These are phyloP conservation scores for Eolophus roseicapilla DNA, from an alignment of 2,113 vertebrate species.

Conservation along the genomic window DNA sequence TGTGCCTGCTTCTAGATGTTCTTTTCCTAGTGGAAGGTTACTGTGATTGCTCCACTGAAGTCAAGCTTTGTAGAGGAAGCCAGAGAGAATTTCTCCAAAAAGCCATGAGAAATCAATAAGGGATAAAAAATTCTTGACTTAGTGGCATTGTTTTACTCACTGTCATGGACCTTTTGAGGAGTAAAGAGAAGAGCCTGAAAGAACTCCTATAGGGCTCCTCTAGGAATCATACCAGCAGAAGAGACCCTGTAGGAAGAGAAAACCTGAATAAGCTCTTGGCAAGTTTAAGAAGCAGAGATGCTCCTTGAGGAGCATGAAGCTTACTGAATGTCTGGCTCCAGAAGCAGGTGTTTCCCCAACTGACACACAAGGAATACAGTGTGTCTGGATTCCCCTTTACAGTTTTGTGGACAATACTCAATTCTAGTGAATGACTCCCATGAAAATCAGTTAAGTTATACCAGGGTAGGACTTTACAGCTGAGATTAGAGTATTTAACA, in stretches of 20 bases:
- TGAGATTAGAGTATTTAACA: neutral
- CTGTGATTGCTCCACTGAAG: neutral
- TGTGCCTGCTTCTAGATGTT: neutral
- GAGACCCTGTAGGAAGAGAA: neutral
- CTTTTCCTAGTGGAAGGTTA: neutral
- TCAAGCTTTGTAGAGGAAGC: neutral
- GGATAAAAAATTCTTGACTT: neutral
- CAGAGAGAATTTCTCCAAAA: neutral
- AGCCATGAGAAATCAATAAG: neutral
- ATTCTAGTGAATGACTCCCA: neutral
- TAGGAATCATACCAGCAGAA: neutral
- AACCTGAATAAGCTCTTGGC: neutral
- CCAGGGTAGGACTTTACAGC: neutral
- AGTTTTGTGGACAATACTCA: neutral
- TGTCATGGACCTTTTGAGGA: neutral
- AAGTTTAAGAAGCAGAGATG: neutral
- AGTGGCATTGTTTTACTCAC: neutral
- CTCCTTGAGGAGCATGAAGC: neutral
- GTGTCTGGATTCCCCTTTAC: neutral
- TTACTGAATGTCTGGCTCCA: neutral
- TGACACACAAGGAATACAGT: fast-evolving
- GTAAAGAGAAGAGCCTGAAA: neutral
- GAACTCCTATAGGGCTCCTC: neutral
- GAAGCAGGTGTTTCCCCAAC: neutral
- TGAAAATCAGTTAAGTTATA: neutral